phyloP scores from a whole-genome alignment of 2,797 vertebrate genomes.

The Pipistrellus pygmaeus region DNA sequence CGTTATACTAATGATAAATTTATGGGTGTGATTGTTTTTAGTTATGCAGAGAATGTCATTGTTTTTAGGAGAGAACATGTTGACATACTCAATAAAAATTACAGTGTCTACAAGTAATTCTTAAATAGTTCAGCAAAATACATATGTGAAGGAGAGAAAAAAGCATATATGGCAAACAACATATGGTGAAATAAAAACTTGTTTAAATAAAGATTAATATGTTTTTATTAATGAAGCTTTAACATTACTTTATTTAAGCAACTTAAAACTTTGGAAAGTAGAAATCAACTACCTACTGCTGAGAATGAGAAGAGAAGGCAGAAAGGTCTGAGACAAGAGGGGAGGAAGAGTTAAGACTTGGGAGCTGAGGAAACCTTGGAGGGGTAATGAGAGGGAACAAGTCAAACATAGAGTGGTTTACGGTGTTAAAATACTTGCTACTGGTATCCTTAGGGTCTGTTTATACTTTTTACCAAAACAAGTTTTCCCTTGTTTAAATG shows the following conservation, averaged over 20 bases:
- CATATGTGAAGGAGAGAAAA: neutral
- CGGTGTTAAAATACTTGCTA: neutral
- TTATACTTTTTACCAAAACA: neutral
- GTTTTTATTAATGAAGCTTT: neutral
- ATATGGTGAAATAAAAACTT: neutral
- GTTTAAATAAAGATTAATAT: neutral
- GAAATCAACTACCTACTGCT: neutral
- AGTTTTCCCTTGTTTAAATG: neutral
- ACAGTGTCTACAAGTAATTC: neutral
- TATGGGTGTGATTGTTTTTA: neutral
- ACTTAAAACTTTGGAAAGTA: neutral
- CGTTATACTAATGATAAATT: neutral
- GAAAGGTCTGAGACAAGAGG: neutral
- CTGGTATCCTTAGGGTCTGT: neutral
- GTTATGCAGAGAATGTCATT: neutral
- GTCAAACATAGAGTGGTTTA: neutral
- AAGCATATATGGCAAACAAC: neutral
- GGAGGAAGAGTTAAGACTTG: neutral
- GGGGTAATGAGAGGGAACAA: fast-evolving
- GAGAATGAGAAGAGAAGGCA: neutral
- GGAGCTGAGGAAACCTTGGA: neutral
- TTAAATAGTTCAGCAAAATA: neutral
- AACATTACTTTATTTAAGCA: slow-evolving; percentile 40
- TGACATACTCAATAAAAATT: neutral
- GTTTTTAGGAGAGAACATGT: neutral